Conservation (phyloP, 2,113 vertebrate species). For the Alligator sinensis region DNA sequence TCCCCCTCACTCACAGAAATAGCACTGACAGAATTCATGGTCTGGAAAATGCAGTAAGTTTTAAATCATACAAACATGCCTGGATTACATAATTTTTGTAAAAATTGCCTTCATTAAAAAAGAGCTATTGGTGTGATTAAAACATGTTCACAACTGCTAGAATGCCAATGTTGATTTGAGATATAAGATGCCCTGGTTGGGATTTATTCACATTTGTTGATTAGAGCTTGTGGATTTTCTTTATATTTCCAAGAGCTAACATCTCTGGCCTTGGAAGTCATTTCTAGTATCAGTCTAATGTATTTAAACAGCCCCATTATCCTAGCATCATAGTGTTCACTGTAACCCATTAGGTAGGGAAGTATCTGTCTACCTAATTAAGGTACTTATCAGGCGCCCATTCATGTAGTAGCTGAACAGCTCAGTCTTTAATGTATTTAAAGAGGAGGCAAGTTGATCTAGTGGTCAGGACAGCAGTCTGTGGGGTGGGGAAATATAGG, state of each 20-base stretch:
- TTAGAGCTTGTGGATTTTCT: neutral
- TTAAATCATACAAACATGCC: neutral
- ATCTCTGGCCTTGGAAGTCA: neutral
- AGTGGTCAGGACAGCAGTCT: too few species aligned
- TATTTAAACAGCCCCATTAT: neutral
- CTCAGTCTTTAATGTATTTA: too few species aligned
- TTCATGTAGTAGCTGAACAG: too few species aligned
- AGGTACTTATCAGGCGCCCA: too few species aligned
- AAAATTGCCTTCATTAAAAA: neutral
- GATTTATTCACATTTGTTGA: neutral
- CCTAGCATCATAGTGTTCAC: too few species aligned
- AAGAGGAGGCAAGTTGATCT: too few species aligned
- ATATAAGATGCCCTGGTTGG: neutral
- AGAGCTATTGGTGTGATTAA: neutral
- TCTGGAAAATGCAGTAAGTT: neutral
- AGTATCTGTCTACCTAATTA: too few species aligned
- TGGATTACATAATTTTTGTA: neutral
- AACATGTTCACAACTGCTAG: neutral
- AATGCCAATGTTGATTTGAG: neutral
- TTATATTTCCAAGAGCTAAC: neutral
- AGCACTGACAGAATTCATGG: neutral
- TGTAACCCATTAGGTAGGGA: too few species aligned
- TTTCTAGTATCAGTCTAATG: neutral
- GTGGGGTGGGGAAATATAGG: too few species aligned
- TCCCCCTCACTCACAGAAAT: neutral